phyloP scores from a whole-genome alignment of 2,797 vertebrate species.

The Catharus ustulatus region DNA sequence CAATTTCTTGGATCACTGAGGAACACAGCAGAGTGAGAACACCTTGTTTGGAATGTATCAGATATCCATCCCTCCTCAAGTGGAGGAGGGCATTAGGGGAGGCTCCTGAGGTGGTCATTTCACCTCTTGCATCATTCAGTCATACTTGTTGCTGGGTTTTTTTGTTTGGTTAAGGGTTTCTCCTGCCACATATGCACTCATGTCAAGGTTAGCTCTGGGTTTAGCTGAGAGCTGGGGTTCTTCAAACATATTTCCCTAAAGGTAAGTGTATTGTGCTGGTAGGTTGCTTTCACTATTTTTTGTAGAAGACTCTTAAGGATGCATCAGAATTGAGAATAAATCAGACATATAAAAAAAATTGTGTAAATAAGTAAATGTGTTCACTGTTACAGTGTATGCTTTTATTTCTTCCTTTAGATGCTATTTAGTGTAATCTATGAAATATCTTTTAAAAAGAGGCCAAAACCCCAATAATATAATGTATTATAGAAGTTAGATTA shows the following conservation, averaged over 20 bases:
- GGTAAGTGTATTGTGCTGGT: background rate
- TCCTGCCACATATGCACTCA: rapidly evolving
- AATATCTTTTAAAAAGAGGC: background rate
- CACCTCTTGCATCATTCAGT: background rate
- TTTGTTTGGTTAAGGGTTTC: background rate
- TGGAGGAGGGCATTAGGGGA: background rate
- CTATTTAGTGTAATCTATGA: background rate
- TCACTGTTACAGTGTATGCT: background rate
- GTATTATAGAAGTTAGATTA: background rate
- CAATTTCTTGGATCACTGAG: background rate
- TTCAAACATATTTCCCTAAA: background rate
- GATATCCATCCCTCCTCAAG: background rate
- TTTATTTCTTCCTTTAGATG: background rate
- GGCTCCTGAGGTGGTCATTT: background rate
- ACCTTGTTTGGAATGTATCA: background rate
- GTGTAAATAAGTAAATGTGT: background rate
- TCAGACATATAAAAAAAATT: background rate
- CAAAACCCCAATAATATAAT: background rate
- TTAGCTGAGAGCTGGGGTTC: background rate
- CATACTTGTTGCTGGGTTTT: background rate
- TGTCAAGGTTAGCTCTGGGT: background rate
- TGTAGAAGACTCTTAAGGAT: background rate
- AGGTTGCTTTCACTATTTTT: background rate
- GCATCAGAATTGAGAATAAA: background rate
- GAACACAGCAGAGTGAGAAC: background rate